Base-by-base conservation (phyloP, 2,888 invertebrate genomes). In the Notodonta dromedarius region DNA sequence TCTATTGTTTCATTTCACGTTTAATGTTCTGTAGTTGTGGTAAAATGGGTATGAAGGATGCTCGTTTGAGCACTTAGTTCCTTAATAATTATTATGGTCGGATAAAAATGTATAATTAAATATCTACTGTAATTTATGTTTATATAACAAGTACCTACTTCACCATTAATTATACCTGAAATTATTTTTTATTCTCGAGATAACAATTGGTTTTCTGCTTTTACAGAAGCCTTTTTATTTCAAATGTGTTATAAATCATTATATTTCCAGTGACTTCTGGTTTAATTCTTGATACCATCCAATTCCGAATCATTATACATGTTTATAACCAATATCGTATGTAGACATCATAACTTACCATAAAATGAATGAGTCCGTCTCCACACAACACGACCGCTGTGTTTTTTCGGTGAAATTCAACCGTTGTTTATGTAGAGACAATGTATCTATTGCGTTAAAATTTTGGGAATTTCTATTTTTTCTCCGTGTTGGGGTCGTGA, bases 401-500 rank as follows among this genome's bases (percentile, higher is more conserved):
- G 76, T 83, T 85, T 85, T 83, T 80, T 78, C 73, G 69, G 78
- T 85, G 86, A 88, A 87, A 87, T 87, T 86, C 81, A 86, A 88
- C 86, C 83, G 85, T 82, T 89, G 87, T 89, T 89, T 90, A 89
- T 88, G 85, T 89, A 85, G 85, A 88, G 86, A 89, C 89, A 90
- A 89, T 89, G 89, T 88, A 87, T 87, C 89, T 86, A 89, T 89
- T 88, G 88, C 89, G 87, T 90, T 86, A 79, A 88, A 86, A 85
- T 84, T 85, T 56, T 85, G 81, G 83, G 85, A 85, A 84, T 87
- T 86, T 83, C 78, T 79, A 83, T 88, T 87, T 88, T 90, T 89
- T 80, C 74, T 73, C 82, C 71, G 77, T 76, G 78, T 83, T 72
- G 85, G 91, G 56, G 86, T 84, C 92, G 92, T 93, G 92, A 91